These are phyloP conservation scores for Micromussa lordhowensis DNA, from an alignment of 92 coral and sea anemone genomes.

Conservation along the genomic window DNA sequence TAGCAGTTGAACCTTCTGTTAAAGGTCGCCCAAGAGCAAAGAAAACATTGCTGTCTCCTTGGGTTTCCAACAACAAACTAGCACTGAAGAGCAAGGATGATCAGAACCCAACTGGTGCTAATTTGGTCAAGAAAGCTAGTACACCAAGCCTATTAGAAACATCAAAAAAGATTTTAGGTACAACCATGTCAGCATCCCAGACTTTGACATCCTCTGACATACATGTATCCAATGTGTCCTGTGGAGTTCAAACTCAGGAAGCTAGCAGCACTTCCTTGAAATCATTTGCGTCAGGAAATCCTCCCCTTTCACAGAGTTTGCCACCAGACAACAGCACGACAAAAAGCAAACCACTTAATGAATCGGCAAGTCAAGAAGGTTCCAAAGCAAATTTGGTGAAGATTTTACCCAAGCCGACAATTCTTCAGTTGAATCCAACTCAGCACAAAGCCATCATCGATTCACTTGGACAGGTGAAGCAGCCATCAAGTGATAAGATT, in stretches of 20 bases:
- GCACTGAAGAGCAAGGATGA: neutral
- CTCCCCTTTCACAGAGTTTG: neutral
- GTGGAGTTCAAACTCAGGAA: constrained; percentile 38
- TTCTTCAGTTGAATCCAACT: constrained; percentile 23
- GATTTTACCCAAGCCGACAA: constrained; percentile 46
- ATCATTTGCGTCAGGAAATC: neutral
- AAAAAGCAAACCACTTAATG: neutral
- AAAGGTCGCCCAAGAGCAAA: constrained; percentile 48
- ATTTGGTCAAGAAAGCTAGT: neutral
- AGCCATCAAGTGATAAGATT: constrained; percentile 61
- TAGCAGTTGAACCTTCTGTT: constrained; percentile 1
- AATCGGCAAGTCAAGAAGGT: constrained; percentile 18
- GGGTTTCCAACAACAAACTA: constrained; percentile 8
- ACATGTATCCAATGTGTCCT: constrained; percentile 32
- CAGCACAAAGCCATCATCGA: constrained; percentile 30
- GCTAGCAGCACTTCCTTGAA: neutral
- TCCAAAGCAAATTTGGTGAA: constrained; percentile 24
- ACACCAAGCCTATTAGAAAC: neutral
- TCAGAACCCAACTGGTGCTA: neutral
- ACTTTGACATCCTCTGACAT: neutral
- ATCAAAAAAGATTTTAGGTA: neutral
- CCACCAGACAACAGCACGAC: neutral
- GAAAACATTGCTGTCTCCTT: constrained; percentile 23
- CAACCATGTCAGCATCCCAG: neutral
- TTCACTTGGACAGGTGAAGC: constrained; percentile 18